Evolutionary conservation across 2,113 vertebrate genomes (phyloP).

Genomic region (Okapia johnstoni): DNA sequence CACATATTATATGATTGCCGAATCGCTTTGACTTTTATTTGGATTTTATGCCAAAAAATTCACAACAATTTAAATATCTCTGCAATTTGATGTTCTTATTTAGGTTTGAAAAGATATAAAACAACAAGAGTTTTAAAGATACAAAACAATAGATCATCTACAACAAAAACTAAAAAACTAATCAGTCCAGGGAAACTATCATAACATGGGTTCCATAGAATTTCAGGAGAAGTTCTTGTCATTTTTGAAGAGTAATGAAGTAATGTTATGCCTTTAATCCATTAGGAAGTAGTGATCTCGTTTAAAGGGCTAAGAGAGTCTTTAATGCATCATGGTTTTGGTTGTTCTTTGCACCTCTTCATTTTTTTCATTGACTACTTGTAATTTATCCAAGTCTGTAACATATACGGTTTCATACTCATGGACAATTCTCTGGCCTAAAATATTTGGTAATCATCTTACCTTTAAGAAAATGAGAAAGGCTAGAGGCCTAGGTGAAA

Average conservation of each 20-base stretch:
- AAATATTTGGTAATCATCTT: neutral
- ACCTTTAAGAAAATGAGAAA: neutral
- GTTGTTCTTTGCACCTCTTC: neutral
- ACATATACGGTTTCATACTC: neutral
- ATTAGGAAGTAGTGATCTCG: neutral
- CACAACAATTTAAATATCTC: neutral
- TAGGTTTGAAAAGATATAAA: neutral
- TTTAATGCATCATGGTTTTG: neutral
- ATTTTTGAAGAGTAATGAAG: neutral
- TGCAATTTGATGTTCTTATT: neutral
- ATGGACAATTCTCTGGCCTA: neutral
- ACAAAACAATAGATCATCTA: neutral
- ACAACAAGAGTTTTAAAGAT: neutral
- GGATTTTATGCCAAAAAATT: neutral
- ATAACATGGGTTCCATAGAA: neutral
- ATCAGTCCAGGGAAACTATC: neutral
- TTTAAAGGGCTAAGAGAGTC: neutral
- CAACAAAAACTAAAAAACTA: neutral
- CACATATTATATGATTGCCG: neutral
- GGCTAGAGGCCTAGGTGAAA: neutral
- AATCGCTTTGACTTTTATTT: neutral
- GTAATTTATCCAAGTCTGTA: neutral
- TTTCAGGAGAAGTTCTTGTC: neutral
- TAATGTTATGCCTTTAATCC: neutral
- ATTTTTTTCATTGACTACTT: neutral